Evolutionary conservation across 2,888 invertebrate genomes (phyloP).

Genomic region (Xanthia icteritia): DNA sequence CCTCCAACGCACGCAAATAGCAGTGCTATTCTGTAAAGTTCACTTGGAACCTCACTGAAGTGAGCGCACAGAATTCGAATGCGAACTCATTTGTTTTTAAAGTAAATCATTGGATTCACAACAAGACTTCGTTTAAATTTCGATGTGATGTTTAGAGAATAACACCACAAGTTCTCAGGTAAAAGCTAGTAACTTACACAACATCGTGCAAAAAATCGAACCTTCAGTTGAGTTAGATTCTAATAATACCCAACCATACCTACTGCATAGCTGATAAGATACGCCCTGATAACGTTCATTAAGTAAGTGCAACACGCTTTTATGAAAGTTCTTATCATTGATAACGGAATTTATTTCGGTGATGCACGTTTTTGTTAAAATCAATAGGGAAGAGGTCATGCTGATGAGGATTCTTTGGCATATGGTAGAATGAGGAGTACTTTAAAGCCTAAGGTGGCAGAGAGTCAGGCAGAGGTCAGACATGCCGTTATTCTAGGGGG

Average conservation of each 20-base stretch:
- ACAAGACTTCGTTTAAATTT: neutral
- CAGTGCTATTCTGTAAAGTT: neutral
- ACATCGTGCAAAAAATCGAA: constrained; percentile 4
- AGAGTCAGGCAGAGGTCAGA: no score
- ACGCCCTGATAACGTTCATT: constrained; percentile 44
- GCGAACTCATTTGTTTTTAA: neutral
- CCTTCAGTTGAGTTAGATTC: neutral
- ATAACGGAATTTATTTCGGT: constrained; percentile 18
- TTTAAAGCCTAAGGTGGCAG: no score
- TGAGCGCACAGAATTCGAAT: neutral
- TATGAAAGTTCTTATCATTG: constrained; percentile 54
- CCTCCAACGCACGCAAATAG: no score
- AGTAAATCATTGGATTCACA: neutral
- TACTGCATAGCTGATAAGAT: constrained; percentile 37
- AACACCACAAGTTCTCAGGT: neutral
- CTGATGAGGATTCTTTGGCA: no score
- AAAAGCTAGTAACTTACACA: neutral
- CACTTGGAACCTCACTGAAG: neutral
- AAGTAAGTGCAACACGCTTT: constrained; percentile 46
- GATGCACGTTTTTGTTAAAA: neutral
- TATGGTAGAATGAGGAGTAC: no score
- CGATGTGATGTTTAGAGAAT: neutral
- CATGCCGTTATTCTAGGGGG: no score
- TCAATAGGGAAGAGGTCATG: no score
- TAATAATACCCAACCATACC: neutral